These are phyloP conservation scores for Pelmatolapia mariae DNA, from an alignment of 2,113 vertebrate genomes.

Conservation along the genomic window DNA sequence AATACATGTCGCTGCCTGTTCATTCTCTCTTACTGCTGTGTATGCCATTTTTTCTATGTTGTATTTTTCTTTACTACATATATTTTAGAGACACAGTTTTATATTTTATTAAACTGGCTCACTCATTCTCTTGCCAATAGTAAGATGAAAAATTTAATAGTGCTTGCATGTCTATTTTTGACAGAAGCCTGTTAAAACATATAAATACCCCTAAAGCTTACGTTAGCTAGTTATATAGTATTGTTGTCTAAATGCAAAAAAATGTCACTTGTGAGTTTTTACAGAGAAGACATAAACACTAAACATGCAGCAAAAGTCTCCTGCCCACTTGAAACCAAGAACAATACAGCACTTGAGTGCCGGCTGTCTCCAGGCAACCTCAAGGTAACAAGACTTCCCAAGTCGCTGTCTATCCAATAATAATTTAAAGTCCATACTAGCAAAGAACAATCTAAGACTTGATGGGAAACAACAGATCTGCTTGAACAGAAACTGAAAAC, in stretches of 20 bases:
- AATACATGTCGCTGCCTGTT: neutral
- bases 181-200: neutral
- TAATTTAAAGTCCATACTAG: neutral
- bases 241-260: neutral
- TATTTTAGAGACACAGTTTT: neutral
- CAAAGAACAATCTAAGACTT: accelerated
- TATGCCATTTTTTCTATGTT: accelerated
- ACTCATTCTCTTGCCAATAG: neutral
- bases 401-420: neutral
- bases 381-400: neutral
- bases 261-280: neutral
- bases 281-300: neutral
- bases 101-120: neutral
- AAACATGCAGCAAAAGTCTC: neutral
- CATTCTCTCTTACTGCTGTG: neutral
- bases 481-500: neutral
- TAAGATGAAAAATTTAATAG: accelerated
- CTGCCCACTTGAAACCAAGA: neutral
- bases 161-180: neutral
- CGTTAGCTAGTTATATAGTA: neutral
- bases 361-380: neutral
- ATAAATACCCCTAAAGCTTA: neutral
- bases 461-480: neutral
- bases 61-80: neutral
- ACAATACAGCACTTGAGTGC: neutral